Base-by-base conservation (phyloP, 2,797 vertebrate genomes). In the Phrynocephalus guinanensis region DNA sequence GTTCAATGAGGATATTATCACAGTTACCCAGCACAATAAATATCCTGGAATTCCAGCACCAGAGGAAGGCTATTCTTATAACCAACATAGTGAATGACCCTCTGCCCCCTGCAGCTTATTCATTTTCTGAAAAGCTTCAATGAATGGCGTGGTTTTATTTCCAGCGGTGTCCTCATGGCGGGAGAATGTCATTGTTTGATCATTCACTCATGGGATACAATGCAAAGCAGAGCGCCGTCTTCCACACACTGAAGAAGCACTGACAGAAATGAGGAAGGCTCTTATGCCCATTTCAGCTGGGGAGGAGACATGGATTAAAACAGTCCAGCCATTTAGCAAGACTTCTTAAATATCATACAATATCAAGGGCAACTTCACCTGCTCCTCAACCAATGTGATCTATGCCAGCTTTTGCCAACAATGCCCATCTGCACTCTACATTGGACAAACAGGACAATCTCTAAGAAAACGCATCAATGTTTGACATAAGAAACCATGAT, bases 91-190 rank as follows among this genome's bases (percentile, higher is more conserved):
- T 56, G 48, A 71, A 70, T 89, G 26, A 56, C 70, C 92, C 79
- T 79, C 82, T 91, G 68, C 75, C 82, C 76, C 80, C 0, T 9
- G 18, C 0, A 0, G 28, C 85, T 91, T 79, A 78, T 82, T 92
- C n/a, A 70, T 52, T 24, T 81, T 90, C 86, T 90, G 87, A 86
- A 91, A 89, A 66, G 3, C 82, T 78, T 87, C 76, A 89, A 78
- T 79, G 0, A 0, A 30, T 22, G 20, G 48, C 24, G 71, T 67
- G 87, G 85, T 84, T 18, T 72, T 81, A 5, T 92, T 92, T 84
- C 76, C 28, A 77, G 0, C 67, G n/a, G 72, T 79, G 89, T 82
- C 86, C 30, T 73, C 1, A 0, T 50, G 33, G 77, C 18, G 5
- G 13, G 50, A 72, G 50, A 38, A 33, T 0, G 1, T 72, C 82